Percentiles rank a stretch among this genome's conserved stretches.
phyloP scores from a whole-genome alignment of 2,797 vertebrate genomes.

The Threskiornis aethiopicus region DNA sequence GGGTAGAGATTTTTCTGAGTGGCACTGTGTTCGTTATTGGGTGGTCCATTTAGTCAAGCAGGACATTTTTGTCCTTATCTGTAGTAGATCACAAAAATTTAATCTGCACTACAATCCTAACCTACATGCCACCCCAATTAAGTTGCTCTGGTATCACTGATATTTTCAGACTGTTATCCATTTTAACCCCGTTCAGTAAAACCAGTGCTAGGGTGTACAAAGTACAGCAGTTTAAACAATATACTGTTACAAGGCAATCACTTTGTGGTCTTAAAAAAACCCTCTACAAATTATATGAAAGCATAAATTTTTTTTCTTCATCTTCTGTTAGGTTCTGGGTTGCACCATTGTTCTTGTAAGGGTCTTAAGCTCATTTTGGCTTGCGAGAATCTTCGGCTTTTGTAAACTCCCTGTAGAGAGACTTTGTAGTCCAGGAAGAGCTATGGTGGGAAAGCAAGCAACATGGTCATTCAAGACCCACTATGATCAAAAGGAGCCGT shows the following conservation, averaged over 20 bases:
- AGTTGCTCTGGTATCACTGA: not conserved
- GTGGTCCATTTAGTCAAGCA: not conserved
- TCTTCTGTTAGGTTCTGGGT: not conserved
- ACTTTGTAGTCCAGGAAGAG: not conserved
- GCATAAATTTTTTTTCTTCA: rapidly evolving
- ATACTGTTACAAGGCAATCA: not conserved
- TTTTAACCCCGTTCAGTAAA: not conserved
- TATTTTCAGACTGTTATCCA: not conserved
- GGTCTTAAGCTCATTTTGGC: not conserved
- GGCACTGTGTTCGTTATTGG: not conserved
- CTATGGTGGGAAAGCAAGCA: not conserved
- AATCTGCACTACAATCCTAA: not conserved
- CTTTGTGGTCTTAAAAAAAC: not conserved
- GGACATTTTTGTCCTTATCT: not conserved
- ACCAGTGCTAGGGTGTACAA: not conserved
- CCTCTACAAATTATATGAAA: not conserved
- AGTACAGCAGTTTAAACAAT: not conserved
- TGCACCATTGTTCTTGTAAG: not conserved
- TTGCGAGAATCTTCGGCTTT: not conserved
- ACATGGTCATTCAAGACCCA: not conserved
- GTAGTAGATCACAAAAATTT: not conserved
- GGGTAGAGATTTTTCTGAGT: not conserved
- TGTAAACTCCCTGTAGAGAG: not conserved
- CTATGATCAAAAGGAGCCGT: not conserved
- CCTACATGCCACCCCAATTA: not conserved